Evolutionary conservation across 2,113 vertebrate genomes (phyloP).

Genomic region (Uropsilus gracilis): DNA sequence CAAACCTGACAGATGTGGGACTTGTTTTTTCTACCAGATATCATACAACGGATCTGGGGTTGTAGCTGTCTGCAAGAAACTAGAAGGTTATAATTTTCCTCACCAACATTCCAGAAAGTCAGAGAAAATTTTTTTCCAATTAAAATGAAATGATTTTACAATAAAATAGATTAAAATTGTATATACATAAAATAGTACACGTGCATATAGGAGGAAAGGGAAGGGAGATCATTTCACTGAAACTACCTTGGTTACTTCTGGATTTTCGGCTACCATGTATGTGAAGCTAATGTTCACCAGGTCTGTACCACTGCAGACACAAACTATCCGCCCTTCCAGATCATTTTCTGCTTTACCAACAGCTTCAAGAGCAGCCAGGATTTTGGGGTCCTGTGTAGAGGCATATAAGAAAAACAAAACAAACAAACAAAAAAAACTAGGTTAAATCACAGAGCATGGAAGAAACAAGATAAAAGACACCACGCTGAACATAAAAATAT

Average conservation of each 20-base stretch:
- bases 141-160: background rate
- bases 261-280: constrained; percentile 95
- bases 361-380: constrained; percentile 93
- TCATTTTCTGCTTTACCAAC: constrained; percentile 94
- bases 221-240: background rate
- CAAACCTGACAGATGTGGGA: background rate
- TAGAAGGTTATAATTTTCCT: background rate
- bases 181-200: background rate
- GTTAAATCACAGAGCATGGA: constrained; percentile 25
- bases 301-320: constrained; percentile 96
- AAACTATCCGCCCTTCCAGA: constrained; percentile 95
- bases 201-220: too few species aligned
- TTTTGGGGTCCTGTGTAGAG: constrained; percentile 93
- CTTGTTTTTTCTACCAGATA: background rate
- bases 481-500: background rate
- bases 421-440: constrained; percentile 42
- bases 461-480: background rate
- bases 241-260: constrained; percentile 94
- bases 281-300: constrained; percentile 98
- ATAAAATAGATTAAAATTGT: background rate
- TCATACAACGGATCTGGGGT: background rate
- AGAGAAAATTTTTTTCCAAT: background rate
- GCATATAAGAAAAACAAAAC: constrained; percentile 41
- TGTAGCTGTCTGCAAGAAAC: background rate
- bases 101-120: constrained; percentile 11